Evolutionary conservation across 2,113 vertebrate genomes (phyloP), one percentile per base, ranked within the genome.

Genomic region (Guaruba guarouba): DNA sequence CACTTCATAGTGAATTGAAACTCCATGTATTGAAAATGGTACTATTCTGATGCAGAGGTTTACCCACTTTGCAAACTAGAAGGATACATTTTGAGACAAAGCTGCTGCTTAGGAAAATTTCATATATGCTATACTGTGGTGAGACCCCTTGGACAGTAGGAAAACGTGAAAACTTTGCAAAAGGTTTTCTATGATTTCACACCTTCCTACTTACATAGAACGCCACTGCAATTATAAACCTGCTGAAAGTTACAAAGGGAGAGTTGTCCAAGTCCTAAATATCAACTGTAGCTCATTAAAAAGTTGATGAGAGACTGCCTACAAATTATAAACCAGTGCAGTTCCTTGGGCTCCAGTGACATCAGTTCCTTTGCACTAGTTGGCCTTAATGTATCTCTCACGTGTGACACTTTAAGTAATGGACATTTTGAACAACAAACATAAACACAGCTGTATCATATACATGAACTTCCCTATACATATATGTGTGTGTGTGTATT

Each of bases 91-190:
- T 74, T 27, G 31, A 73, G 37, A 49, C 15, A 17, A 76, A 33
- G 29, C 4, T 35, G 17, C 24, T 61, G 43, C 51, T 35, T 11
- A 92, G 33, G 6, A 63, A 62, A 63, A 57, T 57, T 49, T 66
- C 33, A 0, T 48, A 37, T 10, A 4, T 31, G 28, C 17, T 17
- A 3, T 31, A 25, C 0, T 1, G n/a, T 15, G 17, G 15, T 8
- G 31, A 43, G 48, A 83, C 9, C 16, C 12, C 11, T 11, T 41
- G 17, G 55, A 62, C 22, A 70, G 19, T 0, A 37, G 14, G 27
- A 27, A 55, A 70, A 66, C 8, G 12, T 13, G 11, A 63, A 35
- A 51, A 66, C 5, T 55, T 51, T 2, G 10, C n/a, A 57, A 18
- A 25, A 82, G 7, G 17, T 41, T 41, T 88, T 70, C 70, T 14